phyloP scores from a whole-genome alignment of 2,888 invertebrate genomes.

The Rhagophthalmus giganteus region DNA sequence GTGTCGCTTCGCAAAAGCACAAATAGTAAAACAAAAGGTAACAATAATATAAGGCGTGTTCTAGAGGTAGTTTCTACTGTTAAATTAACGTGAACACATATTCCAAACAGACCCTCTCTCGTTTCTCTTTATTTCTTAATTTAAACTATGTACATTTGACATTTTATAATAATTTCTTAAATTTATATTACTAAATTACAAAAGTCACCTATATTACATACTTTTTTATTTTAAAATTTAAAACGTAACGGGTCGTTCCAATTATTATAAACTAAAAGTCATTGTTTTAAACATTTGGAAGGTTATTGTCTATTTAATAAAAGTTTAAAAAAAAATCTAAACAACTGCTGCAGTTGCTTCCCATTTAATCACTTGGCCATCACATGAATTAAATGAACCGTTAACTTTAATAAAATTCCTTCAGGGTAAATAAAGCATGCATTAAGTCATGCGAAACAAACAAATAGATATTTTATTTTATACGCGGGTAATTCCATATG shows the following conservation, averaged over 20 bases:
- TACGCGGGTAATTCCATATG: too few species aligned
- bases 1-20: conserved; percentile 50
- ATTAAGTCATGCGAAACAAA: conserved; percentile 11
- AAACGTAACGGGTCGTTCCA: conserved; percentile 10
- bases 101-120: conserved; percentile 10
- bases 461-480: neutral
- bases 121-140: conserved; percentile 22
- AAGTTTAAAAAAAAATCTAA: conserved; percentile 22
- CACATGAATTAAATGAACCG: conserved; percentile 11
- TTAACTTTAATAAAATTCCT: conserved; percentile 2
- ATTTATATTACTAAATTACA: conserved; percentile 40
- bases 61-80: conserved; percentile 1
- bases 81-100: neutral
- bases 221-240: conserved; percentile 16
- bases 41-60: conserved; percentile 28
- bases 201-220: conserved; percentile 40
- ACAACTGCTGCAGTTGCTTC: conserved; percentile 6
- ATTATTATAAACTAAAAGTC: conserved; percentile 15
- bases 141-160: conserved; percentile 26
- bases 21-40: conserved; percentile 37
- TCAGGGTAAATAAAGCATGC: conserved; percentile 17
- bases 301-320: conserved; percentile 34
- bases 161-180: conserved; percentile 33
- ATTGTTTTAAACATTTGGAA: conserved; percentile 27
- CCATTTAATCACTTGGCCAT: conserved; percentile 20